Evolutionary conservation across 2,113 vertebrate genomes (phyloP), one percentile per base, ranked within the genome.

Genomic region (Eleginops maclovinus): DNA sequence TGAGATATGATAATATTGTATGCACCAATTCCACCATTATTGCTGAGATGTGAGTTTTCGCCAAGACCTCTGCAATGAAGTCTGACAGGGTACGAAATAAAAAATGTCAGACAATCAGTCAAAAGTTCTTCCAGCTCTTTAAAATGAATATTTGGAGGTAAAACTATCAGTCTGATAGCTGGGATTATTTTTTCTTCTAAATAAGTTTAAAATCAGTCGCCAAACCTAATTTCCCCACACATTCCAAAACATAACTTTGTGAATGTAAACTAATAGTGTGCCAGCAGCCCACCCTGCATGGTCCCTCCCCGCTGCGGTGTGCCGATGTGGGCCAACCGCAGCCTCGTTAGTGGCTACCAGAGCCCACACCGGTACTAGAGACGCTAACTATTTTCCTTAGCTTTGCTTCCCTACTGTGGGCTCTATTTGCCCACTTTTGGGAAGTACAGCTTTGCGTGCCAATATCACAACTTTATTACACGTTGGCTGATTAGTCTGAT

Each of bases 401-500:
- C 47, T 62, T 50, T 16, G n/a, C 51, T 61, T 74, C 22, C 40
- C 55, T 65, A 41, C 17, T 55, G 62, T 43, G 56, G 46, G 4
- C 46, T 62, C 22, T 58, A 47, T 60, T 7, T 22, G 63, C 51
- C 47, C 2, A 47, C 40, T 40, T 67, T 31, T 4, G 22, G 72
- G 72, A 86, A 73, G 64, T 51, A 4, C 49, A 61, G 36, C 69
- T 63, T 83, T 79, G 89, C 84, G 79, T 88, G 86, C 79, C 86
- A 87, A 61, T 55, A 64, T 78, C 84, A 72, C 79, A 88, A 85
- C 73, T 74, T 59, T 67, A 26, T 54, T 65, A 54, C 80, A 54
- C 80, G 63, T 14, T 26, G 75, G 76, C 82, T 86, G 82, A 88
- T 88, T 75, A 82, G 77, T 79, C 80, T 84, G 81, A 88, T 88